Percentiles rank a stretch among this genome's conserved stretches.
Evolutionary conservation across 2,113 vertebrate species (phyloP).

Genomic region (Vulpes lagopus): DNA sequence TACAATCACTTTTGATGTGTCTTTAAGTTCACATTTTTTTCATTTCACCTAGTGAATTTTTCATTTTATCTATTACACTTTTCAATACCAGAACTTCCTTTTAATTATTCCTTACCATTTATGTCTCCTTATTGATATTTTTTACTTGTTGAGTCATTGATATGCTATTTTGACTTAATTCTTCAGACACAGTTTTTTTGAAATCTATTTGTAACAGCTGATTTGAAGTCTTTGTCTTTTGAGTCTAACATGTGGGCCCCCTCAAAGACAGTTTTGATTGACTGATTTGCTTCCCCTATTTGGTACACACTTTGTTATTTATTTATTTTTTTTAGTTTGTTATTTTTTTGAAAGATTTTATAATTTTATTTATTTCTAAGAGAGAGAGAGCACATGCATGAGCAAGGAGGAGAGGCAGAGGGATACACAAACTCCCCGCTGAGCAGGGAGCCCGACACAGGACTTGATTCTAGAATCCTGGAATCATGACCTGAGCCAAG

Average conservation of each 20-base stretch:
- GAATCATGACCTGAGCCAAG: not conserved
- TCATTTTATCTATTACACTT: not conserved
- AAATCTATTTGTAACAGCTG: not conserved
- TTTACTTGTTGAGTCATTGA: not conserved
- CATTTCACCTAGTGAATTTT: not conserved
- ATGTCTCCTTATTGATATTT: not conserved
- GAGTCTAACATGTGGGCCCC: not conserved
- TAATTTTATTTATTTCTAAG: not conserved
- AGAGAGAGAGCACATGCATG: not conserved
- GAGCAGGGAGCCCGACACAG: not conserved
- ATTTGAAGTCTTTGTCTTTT: not conserved
- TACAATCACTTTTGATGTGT: too few species aligned
- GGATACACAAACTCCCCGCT: not conserved
- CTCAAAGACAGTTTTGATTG: not conserved
- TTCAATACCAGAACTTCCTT: not conserved
- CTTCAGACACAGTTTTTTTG: not conserved
- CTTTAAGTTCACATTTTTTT: not conserved
- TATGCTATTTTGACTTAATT: not conserved
- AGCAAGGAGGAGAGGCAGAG: too few species aligned
- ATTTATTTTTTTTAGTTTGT: not conserved
- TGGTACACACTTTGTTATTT: not conserved
- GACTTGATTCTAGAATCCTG: not conserved
- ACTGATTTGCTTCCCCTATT: not conserved
- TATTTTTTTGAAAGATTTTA: not conserved
- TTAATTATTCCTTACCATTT: not conserved